A percentile compares a stretch with the other conserved stretches of the same genome.
phyloP scores from a whole-genome alignment of 2,113 vertebrate species.

The Eidolon helvum region DNA sequence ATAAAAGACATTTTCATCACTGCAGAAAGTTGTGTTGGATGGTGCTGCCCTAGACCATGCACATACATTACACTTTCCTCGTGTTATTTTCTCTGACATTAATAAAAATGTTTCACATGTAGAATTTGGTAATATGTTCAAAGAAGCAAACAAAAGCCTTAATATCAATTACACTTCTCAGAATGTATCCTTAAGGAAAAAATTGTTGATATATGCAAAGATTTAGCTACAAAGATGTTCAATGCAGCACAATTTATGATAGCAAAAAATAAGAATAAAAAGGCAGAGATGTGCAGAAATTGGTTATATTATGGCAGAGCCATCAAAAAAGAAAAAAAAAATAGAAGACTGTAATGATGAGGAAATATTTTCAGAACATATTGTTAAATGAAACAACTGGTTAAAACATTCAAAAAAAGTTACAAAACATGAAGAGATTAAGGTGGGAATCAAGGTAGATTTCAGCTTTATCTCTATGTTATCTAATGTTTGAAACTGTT shows the following conservation, averaged over 20 bases:
- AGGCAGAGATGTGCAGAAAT: background rate
- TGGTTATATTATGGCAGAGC: background rate
- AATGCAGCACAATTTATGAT: background rate
- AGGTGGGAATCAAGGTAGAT: background rate
- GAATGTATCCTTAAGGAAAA: background rate
- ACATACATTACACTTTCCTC: background rate
- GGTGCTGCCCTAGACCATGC: background rate
- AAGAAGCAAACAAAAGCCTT: background rate
- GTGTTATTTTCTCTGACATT: background rate
- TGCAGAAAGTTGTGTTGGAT: background rate
- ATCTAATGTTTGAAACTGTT: background rate
- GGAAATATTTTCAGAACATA: background rate
- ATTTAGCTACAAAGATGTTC: background rate
- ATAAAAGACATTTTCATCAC: background rate
- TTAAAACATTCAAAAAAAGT: background rate
- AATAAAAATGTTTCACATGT: background rate
- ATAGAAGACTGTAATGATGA: background rate
- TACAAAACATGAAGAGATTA: background rate
- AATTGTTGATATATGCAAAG: background rate
- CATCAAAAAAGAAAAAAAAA: background rate
- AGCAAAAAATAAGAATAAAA: background rate
- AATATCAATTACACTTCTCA: background rate
- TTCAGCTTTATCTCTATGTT: background rate
- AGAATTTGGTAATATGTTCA: background rate
- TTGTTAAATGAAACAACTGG: background rate